Base-by-base conservation (phyloP, 2,888 invertebrate species). In the Agrilus mali region DNA sequence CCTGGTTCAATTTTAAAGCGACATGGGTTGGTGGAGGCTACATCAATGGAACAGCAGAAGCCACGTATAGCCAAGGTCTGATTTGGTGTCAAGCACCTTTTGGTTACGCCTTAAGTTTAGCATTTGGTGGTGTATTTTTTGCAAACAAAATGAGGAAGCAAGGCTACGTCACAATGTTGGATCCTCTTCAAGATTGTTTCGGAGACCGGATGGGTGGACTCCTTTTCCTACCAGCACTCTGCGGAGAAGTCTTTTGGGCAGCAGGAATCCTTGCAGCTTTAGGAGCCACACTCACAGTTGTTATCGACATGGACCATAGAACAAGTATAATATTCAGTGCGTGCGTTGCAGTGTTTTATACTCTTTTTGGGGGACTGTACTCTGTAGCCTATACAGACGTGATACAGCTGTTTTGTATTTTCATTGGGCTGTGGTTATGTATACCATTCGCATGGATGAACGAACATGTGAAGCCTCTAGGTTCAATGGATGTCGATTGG, bases 11-110 rank as follows among this genome's bases (percentile, higher is more conserved):
- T 55, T 52, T 65, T 68, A 16, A 68, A 90, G 96, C 97, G 38
- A 98, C 97, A 13, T 98, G 98, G 97, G 97, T 98, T 41, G 98
- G 97, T 49, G 97, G 98, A 36, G 97, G 96, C 40, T 98, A 97
- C 72, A 98, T 98, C 66, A 98, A 98, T 67, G 97, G 97, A 50
- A 96, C 97, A 14, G 95, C 97, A 20, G 97, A 98, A 71, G 89
- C 88, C 38, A 90, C 97, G 58, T 96, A 90, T 71, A 89, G 88
- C 34, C 80, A 77, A 47, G 95, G 94, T 1, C 72, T 97, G 60
- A 81, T 95, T 36, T 96, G 95, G 93, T 96, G 96, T 68, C 95
- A 96, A 72, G 97, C 97, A 42, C 97, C 97, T n/a, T 89, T 98
- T 68, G 97, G 97, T 45, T 97, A 98, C 67, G 89, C 96, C 6